Evolutionary conservation across 2,888 invertebrate genomes (phyloP).

Genomic region (Stenodera caucasica): DNA sequence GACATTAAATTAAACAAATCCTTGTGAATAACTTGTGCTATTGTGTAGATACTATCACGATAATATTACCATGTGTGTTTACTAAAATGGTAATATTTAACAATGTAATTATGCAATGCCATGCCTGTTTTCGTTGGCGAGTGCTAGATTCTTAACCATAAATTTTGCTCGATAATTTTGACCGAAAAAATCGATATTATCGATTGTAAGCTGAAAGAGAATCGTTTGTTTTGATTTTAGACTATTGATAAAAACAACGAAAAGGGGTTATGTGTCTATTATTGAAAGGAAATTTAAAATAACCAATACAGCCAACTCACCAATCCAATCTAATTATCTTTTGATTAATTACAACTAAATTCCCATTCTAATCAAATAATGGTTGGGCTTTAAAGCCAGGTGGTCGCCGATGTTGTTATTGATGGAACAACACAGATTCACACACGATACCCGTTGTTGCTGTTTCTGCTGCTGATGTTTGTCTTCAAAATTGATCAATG

Average conservation of each 20-base stretch:
- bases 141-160: conserved; percentile 10
- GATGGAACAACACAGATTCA: conserved; percentile 34
- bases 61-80: not conserved
- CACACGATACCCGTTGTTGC: conserved; percentile 29
- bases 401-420: conserved; percentile 45
- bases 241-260: not conserved
- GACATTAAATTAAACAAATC: conserved; percentile 13
- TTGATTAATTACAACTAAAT: conserved; percentile 39
- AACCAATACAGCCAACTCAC: conserved; percentile 34
- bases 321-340: conserved; percentile 44
- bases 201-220: not conserved
- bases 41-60: not conserved
- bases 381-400: conserved; percentile 49
- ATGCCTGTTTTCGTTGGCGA: conserved; percentile 16
- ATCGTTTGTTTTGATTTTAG: too few species aligned
- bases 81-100: conserved; percentile 14
- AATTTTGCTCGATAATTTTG: conserved; percentile 1
- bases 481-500: conserved; percentile 22
- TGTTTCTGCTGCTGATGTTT: conserved; percentile 21
- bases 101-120: conserved; percentile 21
- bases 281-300: conserved; percentile 7
- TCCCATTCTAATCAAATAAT: conserved; percentile 47
- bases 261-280: not conserved
- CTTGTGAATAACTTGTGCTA: not conserved
- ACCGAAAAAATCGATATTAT: not conserved